A percentile compares a stretch with the other conserved stretches of the same genome.
Conservation (phyloP, 2,797 vertebrate species). For the Glossophaga mutica region DNA sequence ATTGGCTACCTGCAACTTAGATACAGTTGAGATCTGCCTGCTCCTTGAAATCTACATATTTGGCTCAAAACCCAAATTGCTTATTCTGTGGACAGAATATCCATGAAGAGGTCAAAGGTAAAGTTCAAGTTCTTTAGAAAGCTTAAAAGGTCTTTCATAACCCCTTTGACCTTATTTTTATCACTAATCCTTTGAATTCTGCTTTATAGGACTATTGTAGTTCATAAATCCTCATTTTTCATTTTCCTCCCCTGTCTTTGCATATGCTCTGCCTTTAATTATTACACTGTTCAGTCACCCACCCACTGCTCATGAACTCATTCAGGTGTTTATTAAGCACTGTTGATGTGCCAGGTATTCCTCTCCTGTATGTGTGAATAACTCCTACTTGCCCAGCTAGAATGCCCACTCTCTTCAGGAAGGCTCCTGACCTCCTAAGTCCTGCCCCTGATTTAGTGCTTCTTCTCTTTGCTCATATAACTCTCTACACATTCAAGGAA, state of each 20-base stretch:
- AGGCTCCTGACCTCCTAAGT: background rate
- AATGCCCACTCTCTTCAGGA: background rate
- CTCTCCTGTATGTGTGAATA: background rate
- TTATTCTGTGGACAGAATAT: background rate
- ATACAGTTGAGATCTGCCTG: background rate
- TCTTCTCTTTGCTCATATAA: background rate
- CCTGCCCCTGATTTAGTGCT: background rate
- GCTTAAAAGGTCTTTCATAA: background rate
- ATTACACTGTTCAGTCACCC: background rate
- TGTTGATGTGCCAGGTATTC: background rate
- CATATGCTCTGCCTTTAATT: constrained; percentile 3
- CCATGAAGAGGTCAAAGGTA: background rate
- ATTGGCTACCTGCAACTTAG: background rate
- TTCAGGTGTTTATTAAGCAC: constrained; percentile 12
- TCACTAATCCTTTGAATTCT: background rate
- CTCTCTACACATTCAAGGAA: background rate
- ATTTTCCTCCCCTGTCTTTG: constrained; percentile 17
- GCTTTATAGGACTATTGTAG: background rate
- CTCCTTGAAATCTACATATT: constrained; percentile 13
- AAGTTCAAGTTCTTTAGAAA: background rate
- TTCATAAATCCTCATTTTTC: background rate
- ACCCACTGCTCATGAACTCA: background rate
- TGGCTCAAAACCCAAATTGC: background rate
- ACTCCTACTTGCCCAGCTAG: background rate
- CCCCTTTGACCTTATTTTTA: background rate